A percentile compares a stretch with the other conserved stretches of the same genome.
Evolutionary conservation across 2,113 vertebrate species (phyloP).

Genomic region (Sinocyclocheilus anshuiensis): DNA sequence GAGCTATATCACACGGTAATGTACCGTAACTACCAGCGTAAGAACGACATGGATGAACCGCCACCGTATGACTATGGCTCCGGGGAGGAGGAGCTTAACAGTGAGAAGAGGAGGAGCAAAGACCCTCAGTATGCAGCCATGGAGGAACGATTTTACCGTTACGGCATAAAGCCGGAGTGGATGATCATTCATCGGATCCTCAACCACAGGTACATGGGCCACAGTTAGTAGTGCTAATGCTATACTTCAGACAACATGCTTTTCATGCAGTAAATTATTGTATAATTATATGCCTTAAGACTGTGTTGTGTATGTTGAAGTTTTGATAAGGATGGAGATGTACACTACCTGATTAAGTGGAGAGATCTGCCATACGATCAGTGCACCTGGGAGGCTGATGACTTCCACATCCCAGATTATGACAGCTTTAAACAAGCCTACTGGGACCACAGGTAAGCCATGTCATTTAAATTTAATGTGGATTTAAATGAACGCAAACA

Average conservation of each 20-base stretch:
- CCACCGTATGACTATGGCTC: slow-evolving; percentile 94
- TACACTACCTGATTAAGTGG: slow-evolving; percentile 98
- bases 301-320: slow-evolving; percentile 66
- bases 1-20: slow-evolving; percentile 97
- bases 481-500: background rate
- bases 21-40: slow-evolving; percentile 97
- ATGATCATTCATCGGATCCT: slow-evolving; percentile 92
- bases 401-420: slow-evolving; percentile 90
- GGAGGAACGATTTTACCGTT: slow-evolving; percentile 97
- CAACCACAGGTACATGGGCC: slow-evolving; percentile 87
- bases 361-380: slow-evolving; percentile 94
- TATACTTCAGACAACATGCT: background rate
- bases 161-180: slow-evolving; percentile 97
- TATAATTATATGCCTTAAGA: too few species aligned
- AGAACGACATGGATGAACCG: slow-evolving; percentile 97
- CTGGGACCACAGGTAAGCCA: slow-evolving; percentile 92
- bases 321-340: slow-evolving; percentile 94
- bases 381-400: slow-evolving; percentile 94
- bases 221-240: background rate
- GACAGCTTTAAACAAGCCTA: slow-evolving; percentile 85
- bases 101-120: slow-evolving; percentile 92
- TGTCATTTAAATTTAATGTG: background rate
- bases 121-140: slow-evolving; percentile 90
- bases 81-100: slow-evolving; percentile 90
- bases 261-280: too few species aligned